Conservation (phyloP, 2,113 vertebrate genomes). For the Paramisgurnus dabryanus region DNA sequence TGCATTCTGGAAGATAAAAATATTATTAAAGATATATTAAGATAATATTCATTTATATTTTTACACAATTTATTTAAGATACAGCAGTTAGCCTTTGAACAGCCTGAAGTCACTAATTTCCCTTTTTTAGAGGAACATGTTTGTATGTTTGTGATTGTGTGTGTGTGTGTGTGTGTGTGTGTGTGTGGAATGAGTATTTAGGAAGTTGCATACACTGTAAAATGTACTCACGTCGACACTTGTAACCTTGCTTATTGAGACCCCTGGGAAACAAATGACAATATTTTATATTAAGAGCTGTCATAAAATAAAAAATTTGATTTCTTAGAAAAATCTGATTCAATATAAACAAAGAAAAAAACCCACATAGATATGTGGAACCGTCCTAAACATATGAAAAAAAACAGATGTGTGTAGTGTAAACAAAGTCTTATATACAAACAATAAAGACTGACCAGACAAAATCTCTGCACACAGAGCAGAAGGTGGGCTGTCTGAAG, state of each 20-base stretch:
- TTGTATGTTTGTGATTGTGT: neutral
- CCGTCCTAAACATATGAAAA: no score
- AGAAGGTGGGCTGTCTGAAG: slow-evolving; percentile 94
- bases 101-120: neutral
- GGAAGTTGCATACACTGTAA: neutral
- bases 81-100: neutral
- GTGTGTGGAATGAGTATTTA: neutral
- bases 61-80: neutral
- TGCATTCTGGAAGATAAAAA: slow-evolving; percentile 85
- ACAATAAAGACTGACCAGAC: slow-evolving; percentile 84
- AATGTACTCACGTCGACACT: slow-evolving; percentile 90
- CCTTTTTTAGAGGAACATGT: neutral
- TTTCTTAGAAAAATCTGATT: no score
- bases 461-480: slow-evolving; percentile 95
- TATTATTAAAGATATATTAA: neutral
- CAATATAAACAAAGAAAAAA: no score
- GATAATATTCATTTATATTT: neutral
- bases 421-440: neutral
- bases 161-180: neutral
- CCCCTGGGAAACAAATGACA: slow-evolving; percentile 77
- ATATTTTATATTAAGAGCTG: neutral
- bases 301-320: no score
- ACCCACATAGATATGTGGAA: no score
- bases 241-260: slow-evolving; percentile 97
- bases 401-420: no score